phyloP scores from a whole-genome alignment of 2,888 invertebrate genomes.

The Unio pictorum region DNA sequence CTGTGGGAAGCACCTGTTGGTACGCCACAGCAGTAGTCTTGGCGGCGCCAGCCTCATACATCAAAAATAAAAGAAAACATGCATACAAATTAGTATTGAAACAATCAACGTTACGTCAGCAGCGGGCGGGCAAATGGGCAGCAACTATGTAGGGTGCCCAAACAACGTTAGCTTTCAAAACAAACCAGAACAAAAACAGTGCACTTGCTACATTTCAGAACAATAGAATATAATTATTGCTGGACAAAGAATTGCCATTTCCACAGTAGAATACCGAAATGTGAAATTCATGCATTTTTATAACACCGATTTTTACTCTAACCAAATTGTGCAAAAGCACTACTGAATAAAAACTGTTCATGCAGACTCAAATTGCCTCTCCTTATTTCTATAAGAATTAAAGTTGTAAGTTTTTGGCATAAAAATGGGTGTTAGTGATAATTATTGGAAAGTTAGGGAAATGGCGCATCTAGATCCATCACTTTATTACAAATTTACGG shows the following conservation, averaged over 20 bases:
- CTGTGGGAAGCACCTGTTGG: conserved; percentile 74
- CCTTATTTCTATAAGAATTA: not conserved
- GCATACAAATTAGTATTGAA: conserved; percentile 56
- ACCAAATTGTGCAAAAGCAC: not conserved
- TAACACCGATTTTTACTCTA: not conserved
- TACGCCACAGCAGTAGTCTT: conserved; percentile 42
- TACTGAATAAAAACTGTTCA: not conserved
- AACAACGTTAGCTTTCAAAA: too few relatives aligned
- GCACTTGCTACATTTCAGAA: too few relatives aligned
- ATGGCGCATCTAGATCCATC: too few relatives aligned
- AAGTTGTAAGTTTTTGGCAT: not conserved
- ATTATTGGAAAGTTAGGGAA: too few relatives aligned
- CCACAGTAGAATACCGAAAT: not conserved
- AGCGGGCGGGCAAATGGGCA: conserved; percentile 4
- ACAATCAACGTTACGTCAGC: conserved; percentile 14
- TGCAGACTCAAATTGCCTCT: not conserved
- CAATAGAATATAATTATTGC: conserved; percentile 6
- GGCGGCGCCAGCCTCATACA: conserved; percentile 44
- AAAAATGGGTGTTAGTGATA: too few relatives aligned
- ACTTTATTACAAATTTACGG: too few relatives aligned
- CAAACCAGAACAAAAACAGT: too few relatives aligned
- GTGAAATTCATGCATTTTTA: not conserved
- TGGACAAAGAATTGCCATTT: conserved; percentile 5
- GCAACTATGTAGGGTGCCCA: too few relatives aligned
- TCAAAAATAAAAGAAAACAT: conserved; percentile 57